Conservation (phyloP, 2,797 vertebrate genomes). For the Centropyge bicolor region DNA sequence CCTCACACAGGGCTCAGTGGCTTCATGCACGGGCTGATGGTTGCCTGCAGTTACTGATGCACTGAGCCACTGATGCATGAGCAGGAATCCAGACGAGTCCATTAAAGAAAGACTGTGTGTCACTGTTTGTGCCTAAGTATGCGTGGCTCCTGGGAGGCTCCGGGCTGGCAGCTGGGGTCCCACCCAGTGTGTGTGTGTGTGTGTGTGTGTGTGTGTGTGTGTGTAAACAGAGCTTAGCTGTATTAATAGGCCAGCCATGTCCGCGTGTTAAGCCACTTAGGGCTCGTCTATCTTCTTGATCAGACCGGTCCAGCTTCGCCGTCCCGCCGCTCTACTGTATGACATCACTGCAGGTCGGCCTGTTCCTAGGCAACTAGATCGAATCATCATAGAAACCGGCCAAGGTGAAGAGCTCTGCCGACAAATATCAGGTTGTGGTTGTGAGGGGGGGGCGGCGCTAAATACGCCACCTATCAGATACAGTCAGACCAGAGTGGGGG, state of each 20-base stretch:
- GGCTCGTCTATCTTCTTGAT: constrained; percentile 70
- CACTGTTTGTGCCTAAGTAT: constrained; percentile 48
- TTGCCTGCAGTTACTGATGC: constrained; percentile 53
- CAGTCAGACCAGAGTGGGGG: constrained; percentile 39
- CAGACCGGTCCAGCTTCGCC: constrained; percentile 69
- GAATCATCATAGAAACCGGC: constrained; percentile 85
- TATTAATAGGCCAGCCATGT: constrained; percentile 75
- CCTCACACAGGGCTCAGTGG: constrained; percentile 33
- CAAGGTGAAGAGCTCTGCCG: constrained; percentile 26
- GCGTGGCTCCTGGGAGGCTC: constrained; percentile 42
- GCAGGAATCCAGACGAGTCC: constrained; percentile 48
- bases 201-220: constrained; percentile 42
- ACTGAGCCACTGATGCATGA: constrained; percentile 56
- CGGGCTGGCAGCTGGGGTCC: constrained; percentile 55
- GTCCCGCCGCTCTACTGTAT: constrained; percentile 73
- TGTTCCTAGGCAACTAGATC: constrained; percentile 91
- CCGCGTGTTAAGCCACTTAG: constrained; percentile 81
- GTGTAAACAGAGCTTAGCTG: constrained; percentile 79
- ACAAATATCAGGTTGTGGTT: constrained; percentile 73
- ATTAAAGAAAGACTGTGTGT: constrained; percentile 53
- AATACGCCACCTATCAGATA: constrained; percentile 62
- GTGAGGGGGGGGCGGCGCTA: constrained; percentile 58
- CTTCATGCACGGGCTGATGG: constrained; percentile 53
- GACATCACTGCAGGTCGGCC: constrained; percentile 83
- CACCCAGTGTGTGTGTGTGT: constrained; percentile 28